Conservation (phyloP, 2,888 invertebrate genomes). For the Alcis repandata region DNA sequence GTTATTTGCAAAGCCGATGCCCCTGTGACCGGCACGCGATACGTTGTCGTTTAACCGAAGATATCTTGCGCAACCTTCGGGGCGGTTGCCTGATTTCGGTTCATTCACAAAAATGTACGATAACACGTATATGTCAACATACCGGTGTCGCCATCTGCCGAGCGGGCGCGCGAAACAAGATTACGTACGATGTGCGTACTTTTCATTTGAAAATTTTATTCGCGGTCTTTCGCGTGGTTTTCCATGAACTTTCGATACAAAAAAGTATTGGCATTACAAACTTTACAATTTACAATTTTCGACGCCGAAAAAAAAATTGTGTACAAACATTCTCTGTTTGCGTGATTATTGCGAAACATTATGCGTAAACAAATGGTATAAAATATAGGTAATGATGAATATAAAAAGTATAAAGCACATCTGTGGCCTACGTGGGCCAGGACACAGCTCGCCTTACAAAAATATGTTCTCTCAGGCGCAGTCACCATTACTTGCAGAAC, state of each 20-base stretch:
- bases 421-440: neutral
- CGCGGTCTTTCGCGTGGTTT: neutral
- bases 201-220: neutral
- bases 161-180: conserved; percentile 1
- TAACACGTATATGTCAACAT: conserved; percentile 2
- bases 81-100: neutral
- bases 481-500: conserved; percentile 40
- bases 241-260: neutral
- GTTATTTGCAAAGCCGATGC: conserved; percentile 19
- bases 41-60: conserved; percentile 12
- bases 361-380: neutral
- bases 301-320: neutral
- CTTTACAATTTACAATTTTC: no score
- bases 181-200: conserved; percentile 6
- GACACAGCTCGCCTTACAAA: neutral
- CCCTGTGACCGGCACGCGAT: conserved; percentile 26
- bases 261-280: no score
- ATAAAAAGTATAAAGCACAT: neutral
- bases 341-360: neutral
- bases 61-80: conserved; percentile 10
- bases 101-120: conserved; percentile 18
- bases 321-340: no score
- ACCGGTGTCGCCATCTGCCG: conserved; percentile 21
- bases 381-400: neutral
- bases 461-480: conserved; percentile 4